A percentile compares a stretch with the other conserved stretches of the same genome.
Conservation (phyloP, 2,888 invertebrate genomes). For the Mythimna vitellina region DNA sequence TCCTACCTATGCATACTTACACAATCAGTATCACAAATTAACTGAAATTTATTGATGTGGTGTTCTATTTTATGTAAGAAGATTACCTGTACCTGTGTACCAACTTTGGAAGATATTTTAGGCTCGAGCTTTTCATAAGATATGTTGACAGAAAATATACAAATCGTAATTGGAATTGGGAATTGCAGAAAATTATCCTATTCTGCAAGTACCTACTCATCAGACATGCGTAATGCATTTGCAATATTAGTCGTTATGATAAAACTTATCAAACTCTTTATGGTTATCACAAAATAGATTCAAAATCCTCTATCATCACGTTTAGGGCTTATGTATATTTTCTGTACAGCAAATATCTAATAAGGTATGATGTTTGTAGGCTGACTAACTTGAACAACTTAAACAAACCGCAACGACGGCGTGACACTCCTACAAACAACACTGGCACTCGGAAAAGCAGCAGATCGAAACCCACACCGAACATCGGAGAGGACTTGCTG, state of each 20-base stretch:
- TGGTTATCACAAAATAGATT: neutral
- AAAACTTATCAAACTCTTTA: neutral
- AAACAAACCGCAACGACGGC: slow-evolving; percentile 76
- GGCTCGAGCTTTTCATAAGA: neutral
- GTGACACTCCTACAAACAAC: slow-evolving; percentile 68
- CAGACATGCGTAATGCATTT: neutral
- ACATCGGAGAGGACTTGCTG: slow-evolving; percentile 78
- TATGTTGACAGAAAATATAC: neutral
- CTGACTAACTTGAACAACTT: slow-evolving; percentile 80
- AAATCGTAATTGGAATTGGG: too few relatives aligned
- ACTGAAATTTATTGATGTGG: neutral
- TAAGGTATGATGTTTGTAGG: slow-evolving; percentile 68
- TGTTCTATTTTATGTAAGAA: neutral
- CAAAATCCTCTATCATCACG: neutral
- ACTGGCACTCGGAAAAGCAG: slow-evolving; percentile 60
- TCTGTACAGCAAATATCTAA: slow-evolving; percentile 25
- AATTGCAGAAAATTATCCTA: slow-evolving; percentile 1
- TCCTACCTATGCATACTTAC: neutral
- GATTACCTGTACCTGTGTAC: too few relatives aligned
- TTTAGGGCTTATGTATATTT: neutral
- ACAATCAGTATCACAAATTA: neutral
- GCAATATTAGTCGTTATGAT: neutral
- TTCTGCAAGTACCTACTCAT: neutral
- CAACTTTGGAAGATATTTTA: neutral
- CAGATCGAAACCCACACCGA: slow-evolving; percentile 62